Percentiles rank a stretch among this genome's conserved stretches.
These are phyloP conservation scores for Tachycineta bicolor DNA, from an alignment of 2,113 vertebrate species.

Conservation along the genomic window DNA sequence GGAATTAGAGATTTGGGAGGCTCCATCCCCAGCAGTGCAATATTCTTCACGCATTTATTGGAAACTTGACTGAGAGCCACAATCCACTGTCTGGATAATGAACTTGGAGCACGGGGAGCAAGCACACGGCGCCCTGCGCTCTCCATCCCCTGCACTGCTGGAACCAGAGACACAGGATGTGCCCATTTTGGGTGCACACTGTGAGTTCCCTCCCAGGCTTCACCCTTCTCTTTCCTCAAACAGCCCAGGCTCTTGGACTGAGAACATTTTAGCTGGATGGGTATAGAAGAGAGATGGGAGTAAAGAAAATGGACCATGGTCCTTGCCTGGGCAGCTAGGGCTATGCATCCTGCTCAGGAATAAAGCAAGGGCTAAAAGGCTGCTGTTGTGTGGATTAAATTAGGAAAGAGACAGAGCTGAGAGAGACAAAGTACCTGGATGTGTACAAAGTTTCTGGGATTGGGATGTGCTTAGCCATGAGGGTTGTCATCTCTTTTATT, in stretches of 20 bases:
- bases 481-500: neutral
- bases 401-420: neutral
- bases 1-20: neutral
- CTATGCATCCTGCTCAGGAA: neutral
- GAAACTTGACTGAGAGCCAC: neutral
- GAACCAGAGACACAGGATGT: rapidly evolving
- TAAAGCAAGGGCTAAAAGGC: neutral
- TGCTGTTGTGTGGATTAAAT: neutral
- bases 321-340: neutral
- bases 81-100: neutral
- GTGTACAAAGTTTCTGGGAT: neutral
- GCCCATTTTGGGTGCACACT: neutral
- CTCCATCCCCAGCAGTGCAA: neutral
- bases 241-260: neutral
- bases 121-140: rapidly evolving
- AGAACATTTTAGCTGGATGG: neutral
- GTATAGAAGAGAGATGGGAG: neutral
- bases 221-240: neutral
- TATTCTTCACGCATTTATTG: neutral
- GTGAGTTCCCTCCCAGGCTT: neutral
- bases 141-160: neutral
- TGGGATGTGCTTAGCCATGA: neutral
- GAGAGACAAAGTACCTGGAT: neutral
- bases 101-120: neutral
- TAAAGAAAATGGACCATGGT: neutral